A percentile compares a stretch with the other conserved stretches of the same genome.
Evolutionary conservation across 2,888 invertebrate species (phyloP).

Genomic region (Melipona beecheii): DNA sequence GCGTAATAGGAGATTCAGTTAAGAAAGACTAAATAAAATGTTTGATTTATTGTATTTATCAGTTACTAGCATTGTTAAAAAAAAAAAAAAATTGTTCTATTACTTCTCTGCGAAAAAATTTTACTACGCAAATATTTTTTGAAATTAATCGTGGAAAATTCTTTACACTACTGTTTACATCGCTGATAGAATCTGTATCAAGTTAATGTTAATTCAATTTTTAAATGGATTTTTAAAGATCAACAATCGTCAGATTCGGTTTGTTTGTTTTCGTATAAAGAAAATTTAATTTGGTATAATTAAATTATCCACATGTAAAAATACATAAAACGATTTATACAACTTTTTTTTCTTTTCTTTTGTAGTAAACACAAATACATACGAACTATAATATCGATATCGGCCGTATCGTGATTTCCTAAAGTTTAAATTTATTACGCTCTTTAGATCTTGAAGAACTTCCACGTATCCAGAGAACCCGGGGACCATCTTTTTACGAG

Average conservation of each 20-base stretch:
- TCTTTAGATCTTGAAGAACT: not conserved
- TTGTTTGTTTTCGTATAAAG: not conserved
- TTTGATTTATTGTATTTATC: too few relatives aligned
- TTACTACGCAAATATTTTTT: too few relatives aligned
- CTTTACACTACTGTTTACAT: not conserved
- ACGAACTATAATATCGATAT: not conserved
- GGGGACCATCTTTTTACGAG: not conserved
- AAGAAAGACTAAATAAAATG: too few relatives aligned
- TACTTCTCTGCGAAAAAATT: too few relatives aligned
- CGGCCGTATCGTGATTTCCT: not conserved
- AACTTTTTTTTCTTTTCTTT: not conserved
- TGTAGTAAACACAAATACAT: conserved; percentile 6
- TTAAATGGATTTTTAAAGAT: not conserved
- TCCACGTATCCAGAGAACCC: not conserved
- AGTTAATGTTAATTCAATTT: not conserved
- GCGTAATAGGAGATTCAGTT: too few relatives aligned
- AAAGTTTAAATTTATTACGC: not conserved
- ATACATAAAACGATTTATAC: conserved; percentile 13
- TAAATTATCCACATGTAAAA: conserved; percentile 9
- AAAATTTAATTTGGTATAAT: conserved; percentile 7
- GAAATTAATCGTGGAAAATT: not conserved
- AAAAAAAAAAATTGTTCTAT: too few relatives aligned
- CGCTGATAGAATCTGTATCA: too few relatives aligned
- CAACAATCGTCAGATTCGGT: not conserved
- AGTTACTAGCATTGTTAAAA: too few relatives aligned